Percentiles rank a stretch among this genome's conserved stretches.
Conservation (phyloP, 2,888 invertebrate species). For the Tyria jacobaeae region DNA sequence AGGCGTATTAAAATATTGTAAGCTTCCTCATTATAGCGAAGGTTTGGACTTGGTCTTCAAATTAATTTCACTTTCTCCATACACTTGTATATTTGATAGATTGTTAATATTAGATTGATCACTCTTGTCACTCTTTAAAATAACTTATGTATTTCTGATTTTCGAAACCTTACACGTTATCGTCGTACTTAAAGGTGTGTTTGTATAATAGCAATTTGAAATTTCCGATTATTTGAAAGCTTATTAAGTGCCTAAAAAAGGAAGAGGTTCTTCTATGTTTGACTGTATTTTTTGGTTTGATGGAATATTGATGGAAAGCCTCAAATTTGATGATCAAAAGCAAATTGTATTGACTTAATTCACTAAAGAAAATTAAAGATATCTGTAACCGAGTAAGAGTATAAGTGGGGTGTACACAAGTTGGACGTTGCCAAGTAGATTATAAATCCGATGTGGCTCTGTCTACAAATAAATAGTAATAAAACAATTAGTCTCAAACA, state of each 20-base stretch:
- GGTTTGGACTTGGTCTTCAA: conserved; percentile 54
- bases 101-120: conserved; percentile 57
- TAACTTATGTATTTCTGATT: conserved; percentile 17
- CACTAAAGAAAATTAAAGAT: no score
- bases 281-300: no score
- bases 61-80: conserved; percentile 50
- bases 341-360: no score
- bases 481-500: neutral
- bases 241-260: no score
- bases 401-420: no score
- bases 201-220: neutral
- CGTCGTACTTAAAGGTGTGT: neutral
- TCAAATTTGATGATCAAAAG: no score
- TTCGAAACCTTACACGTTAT: neutral
- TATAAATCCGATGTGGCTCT: neutral
- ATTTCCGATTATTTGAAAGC: neutral
- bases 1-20: conserved; percentile 56
- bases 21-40: conserved; percentile 71
- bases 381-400: no score
- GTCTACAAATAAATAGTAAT: neutral
- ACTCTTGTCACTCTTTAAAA: conserved; percentile 44
- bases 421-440: neutral
- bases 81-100: conserved; percentile 65
- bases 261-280: no score
- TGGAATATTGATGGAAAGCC: no score